phyloP scores from a whole-genome alignment of 2,797 vertebrate genomes.

The Sphenodon punctatus region DNA sequence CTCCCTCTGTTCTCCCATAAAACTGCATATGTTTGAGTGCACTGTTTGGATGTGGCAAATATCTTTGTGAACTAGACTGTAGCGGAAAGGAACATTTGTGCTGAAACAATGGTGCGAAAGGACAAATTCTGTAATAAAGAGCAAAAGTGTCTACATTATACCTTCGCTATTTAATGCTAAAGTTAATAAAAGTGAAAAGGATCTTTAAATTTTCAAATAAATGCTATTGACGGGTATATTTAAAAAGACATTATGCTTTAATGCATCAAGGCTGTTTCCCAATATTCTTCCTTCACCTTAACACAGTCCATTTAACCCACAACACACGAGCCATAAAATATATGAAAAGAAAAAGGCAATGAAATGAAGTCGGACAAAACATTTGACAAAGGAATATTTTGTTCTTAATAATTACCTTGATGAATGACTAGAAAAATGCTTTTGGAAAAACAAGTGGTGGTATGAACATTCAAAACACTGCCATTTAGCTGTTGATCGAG shows the following conservation, averaged over 20 bases:
- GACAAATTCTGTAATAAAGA: constrained; percentile 34
- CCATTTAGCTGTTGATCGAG: constrained; percentile 7
- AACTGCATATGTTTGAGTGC: constrained; percentile 17
- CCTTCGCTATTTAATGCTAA: constrained; percentile 17
- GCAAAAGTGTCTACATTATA: neutral
- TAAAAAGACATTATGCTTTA: neutral
- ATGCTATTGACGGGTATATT: constrained; percentile 10
- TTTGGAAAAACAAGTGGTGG: neutral
- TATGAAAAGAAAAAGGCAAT: constrained; percentile 7
- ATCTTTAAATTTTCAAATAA: neutral
- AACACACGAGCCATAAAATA: constrained; percentile 25
- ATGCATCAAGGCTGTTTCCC: constrained; percentile 2
- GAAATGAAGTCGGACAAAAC: constrained; percentile 9
- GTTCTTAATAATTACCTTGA: neutral
- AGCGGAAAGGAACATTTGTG: constrained; percentile 40
- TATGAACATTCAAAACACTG: neutral
- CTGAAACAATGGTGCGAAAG: constrained; percentile 9
- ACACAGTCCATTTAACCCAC: neutral
- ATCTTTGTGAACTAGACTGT: neutral
- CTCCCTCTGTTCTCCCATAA: constrained; percentile 49
- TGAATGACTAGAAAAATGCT: neutral
- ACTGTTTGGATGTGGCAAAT: neutral
- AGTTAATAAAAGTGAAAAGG: constrained; percentile 49
- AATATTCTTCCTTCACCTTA: constrained; percentile 5
- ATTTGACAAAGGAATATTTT: neutral